Evolutionary conservation across 2,888 invertebrate species (phyloP), one percentile per base, ranked within the genome.

Genomic region (Abrostola tripartita): DNA sequence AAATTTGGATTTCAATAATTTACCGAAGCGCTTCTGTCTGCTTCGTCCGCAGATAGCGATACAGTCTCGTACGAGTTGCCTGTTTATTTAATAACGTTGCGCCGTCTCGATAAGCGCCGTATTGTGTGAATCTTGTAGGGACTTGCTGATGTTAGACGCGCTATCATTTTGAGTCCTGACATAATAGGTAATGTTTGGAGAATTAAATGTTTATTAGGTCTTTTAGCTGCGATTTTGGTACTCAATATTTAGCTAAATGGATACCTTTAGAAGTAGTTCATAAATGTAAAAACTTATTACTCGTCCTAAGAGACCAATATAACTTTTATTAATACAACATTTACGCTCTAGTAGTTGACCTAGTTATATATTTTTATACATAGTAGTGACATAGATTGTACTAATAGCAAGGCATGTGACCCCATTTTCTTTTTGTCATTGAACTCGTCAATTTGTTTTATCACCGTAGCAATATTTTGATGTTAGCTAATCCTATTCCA

Each of bases 41-140:
- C 84, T 78, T 85, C 83, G 82, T 84, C 82, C 78, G 64, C 54
- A 82, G 82, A 85, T 85, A 86, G 81, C 78, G 82, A 81, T 78
- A 85, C 79, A 41, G 52, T 52, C 53, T 81, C 83, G 79, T 81
- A 81, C 82, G 86, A 87, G 84, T 82, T 79, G 77, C 85, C 55
- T 92, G 91, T 92, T 92, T 93, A 92, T 92, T 91, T 91, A 92
- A 92, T 92, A 92, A 90, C 88, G 87, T 89, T 89, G 92, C 85
- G 84, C 85, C 81, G 85, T 82, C 69, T 86, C 85, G 91, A 92
- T 92, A 92, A 91, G 88, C 87, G 85, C 68, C 79, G 86, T 86
- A 91, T 92, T 91, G 90, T 91, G 69, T 68, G 82, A 83, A 82
- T 83, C 84, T 81, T 65, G 69, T 84, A 83, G 76, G 74, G 61